Conservation (phyloP, 2,888 invertebrate genomes). For the Linyphia triangularis region DNA sequence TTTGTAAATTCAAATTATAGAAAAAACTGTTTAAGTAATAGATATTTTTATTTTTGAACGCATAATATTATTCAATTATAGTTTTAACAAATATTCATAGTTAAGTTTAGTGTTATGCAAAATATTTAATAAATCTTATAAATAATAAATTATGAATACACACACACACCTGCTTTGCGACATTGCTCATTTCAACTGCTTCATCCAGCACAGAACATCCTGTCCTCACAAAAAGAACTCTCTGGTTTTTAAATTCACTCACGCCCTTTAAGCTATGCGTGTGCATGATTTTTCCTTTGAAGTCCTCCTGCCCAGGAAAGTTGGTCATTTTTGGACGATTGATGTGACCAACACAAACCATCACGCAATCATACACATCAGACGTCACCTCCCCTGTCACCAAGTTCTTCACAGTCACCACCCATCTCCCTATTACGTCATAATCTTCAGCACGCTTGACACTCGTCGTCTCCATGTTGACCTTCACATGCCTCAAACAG, state of each 20-base stretch:
- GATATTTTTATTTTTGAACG: too few species aligned
- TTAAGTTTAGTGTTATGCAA: too few species aligned
- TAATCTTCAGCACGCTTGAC: constrained; percentile 59
- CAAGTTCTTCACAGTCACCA: constrained; percentile 40
- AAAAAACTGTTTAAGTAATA: too few species aligned
- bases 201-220: constrained; percentile 80
- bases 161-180: constrained; percentile 67
- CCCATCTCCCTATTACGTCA: constrained; percentile 75
- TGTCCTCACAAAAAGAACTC: constrained; percentile 80
- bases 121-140: too few species aligned
- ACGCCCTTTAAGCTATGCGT: constrained; percentile 75
- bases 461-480: constrained; percentile 51
- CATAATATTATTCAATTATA: too few species aligned
- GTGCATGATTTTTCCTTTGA: constrained; percentile 77
- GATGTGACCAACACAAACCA: constrained; percentile 81
- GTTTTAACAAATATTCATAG: too few species aligned
- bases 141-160: too few species aligned
- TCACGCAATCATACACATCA: constrained; percentile 79
- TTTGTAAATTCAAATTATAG: too few species aligned
- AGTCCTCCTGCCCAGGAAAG: constrained; percentile 79
- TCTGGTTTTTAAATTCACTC: constrained; percentile 72
- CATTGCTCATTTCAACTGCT: constrained; percentile 60
- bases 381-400: constrained; percentile 16
- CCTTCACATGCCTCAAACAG: constrained; percentile 73
- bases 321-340: constrained; percentile 79